Evolutionary conservation across 2,888 invertebrate species (phyloP), one percentile per base, ranked within the genome.

Genomic region (Globia sparganii): DNA sequence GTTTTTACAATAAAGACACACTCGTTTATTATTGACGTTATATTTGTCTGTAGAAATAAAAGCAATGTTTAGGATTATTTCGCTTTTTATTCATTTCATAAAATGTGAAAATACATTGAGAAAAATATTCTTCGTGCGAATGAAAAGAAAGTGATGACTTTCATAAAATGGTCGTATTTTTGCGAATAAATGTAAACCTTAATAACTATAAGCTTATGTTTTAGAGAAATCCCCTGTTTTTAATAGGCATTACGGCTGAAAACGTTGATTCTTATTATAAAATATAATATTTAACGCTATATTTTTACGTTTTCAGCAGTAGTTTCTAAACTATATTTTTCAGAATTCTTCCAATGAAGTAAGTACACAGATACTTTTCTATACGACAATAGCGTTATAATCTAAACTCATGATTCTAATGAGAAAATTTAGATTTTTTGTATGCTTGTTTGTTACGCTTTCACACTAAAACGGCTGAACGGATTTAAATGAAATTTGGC

Each of bases 21-120:
- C 53, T 58, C 6, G 15, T 18, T 37, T 34, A 4, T 34, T 78
- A 83, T 74, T 70, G 64, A 71, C 49, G 56, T 18, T 59, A 15
- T 31, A 62, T 67, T 62, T 9, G 4, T 67, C 34, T 58, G 40
- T 13, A 62, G 5, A 66, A n/a, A 62, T 66, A 43, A 72, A 66
- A 53, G 34, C n/a, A 69, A 56, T 49, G 46, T 61, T 15, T 37
- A 11, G 34, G 13, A 15, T 43, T 69, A 61, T 77, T 65, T 15
- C n/a, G 4, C 15, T 40, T 72, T 64, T 77, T 77, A 43, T 37
- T 61, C n/a, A 58, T 70, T 58, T 28, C n/a, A 34, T 56, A 61
- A 81, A 80, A 73, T 68, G 25, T 21, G 21, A 15, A 15, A 37
- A 49, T 1, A 28, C 31, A n/a, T 6, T 28, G 4, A 21, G 2